These are phyloP conservation scores for Chanos chanos DNA, from an alignment of 2,797 vertebrate species.

Conservation along the genomic window DNA sequence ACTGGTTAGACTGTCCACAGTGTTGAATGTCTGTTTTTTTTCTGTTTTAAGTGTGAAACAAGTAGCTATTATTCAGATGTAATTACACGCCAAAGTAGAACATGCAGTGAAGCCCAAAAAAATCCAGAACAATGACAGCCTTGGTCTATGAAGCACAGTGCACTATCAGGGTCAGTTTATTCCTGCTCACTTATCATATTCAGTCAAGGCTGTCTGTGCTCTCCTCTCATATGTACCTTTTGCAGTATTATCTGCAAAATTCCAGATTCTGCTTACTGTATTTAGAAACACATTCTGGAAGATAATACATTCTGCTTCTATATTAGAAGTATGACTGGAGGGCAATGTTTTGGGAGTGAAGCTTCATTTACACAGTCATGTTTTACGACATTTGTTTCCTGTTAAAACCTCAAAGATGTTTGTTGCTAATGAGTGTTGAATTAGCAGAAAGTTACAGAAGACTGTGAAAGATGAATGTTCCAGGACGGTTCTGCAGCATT, in stretches of 20 bases:
- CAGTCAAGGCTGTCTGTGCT: background rate
- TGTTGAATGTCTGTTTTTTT: background rate
- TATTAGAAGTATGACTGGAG: too few relatives aligned
- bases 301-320: slow-evolving; percentile 1
- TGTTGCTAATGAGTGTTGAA: slow-evolving; percentile 4
- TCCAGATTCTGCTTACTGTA: background rate
- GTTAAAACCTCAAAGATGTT: slow-evolving; percentile 22
- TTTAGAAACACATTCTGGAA: too few relatives aligned
- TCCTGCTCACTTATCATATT: slow-evolving; percentile 8
- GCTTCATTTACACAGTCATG: slow-evolving; percentile 22
- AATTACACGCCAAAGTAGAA: background rate
- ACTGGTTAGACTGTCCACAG: too few relatives aligned
- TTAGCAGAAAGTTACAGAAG: slow-evolving; percentile 3
- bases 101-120: background rate
- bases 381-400: slow-evolving; percentile 31
- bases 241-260: background rate
- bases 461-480: slow-evolving; percentile 7
- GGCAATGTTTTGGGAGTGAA: slow-evolving; percentile 11
- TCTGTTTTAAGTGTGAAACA: slow-evolving; percentile 7
- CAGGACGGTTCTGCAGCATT: slow-evolving; percentile 7
- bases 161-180: slow-evolving; percentile 18
- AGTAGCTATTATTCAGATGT: slow-evolving; percentile 8
- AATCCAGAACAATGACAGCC: slow-evolving; percentile 4
- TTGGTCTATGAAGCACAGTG: background rate
- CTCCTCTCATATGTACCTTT: too few relatives aligned